Conservation (phyloP, 2,888 invertebrate genomes). For the Willowsia nigromaculata region DNA sequence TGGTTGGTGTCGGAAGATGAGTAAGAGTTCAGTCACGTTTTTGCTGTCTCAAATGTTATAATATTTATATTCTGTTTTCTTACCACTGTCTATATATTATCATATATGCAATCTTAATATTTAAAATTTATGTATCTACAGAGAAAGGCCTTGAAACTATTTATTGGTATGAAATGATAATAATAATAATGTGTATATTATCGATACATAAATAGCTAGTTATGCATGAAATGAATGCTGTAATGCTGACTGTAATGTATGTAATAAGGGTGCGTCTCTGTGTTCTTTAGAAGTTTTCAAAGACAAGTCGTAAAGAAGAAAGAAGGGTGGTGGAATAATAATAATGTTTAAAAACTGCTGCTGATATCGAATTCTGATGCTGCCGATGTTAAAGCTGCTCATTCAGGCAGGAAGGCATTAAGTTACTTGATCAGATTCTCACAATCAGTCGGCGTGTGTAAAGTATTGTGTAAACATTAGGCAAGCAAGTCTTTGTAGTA, state of each 20-base stretch:
- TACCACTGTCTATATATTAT: too few species aligned
- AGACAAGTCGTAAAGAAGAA: background rate
- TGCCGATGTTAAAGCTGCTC: slow-evolving; percentile 7
- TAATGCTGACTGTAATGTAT: too few species aligned
- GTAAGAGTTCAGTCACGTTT: background rate
- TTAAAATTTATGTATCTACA: too few species aligned
- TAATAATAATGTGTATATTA: background rate
- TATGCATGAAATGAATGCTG: background rate
- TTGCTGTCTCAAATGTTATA: background rate
- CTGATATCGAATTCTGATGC: background rate
- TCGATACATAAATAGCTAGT: background rate
- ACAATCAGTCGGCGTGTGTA: background rate
- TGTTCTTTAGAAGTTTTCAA: background rate
- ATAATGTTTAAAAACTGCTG: background rate
- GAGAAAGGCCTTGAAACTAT: slow-evolving; percentile 7
- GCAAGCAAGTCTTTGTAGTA: background rate
- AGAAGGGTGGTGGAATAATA: background rate
- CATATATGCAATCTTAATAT: too few species aligned
- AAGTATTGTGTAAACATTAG: too few species aligned
- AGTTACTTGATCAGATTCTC: background rate
- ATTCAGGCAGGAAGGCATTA: background rate
- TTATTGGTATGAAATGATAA: background rate
- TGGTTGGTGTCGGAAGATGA: background rate
- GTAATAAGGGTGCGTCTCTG: background rate
- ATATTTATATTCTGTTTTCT: background rate